phyloP scores from a whole-genome alignment of 2,888 invertebrate genomes.

The Caenorhabditis angaria region DNA sequence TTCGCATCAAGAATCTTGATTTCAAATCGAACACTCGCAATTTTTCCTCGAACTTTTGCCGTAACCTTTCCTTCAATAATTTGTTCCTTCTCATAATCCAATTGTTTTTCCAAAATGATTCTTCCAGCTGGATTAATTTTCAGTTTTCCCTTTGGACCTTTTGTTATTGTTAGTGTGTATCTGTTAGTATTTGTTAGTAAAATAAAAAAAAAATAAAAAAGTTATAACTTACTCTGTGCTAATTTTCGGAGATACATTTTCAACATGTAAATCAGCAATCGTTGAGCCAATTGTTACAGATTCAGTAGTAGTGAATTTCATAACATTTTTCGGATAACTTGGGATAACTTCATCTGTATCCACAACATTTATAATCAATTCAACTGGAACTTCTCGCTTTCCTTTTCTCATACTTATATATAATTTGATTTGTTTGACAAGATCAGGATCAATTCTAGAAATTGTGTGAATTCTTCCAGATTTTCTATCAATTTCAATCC shows the following conservation, averaged over 20 bases:
- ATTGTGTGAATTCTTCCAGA: conserved; percentile 46
- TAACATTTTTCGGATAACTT: conserved; percentile 30
- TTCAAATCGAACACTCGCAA: conserved; percentile 30
- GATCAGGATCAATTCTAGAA: conserved; percentile 36
- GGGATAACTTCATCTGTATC: conserved; percentile 45
- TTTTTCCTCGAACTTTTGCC: conserved; percentile 22
- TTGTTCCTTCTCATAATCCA: conserved; percentile 45
- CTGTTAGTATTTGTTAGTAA: conserved; percentile 24
- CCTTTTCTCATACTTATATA: conserved; percentile 53
- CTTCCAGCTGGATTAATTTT: conserved; percentile 29
- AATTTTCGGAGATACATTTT: conserved; percentile 12
- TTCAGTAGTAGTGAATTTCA: conserved; percentile 31
- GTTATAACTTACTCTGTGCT: conserved; percentile 39
- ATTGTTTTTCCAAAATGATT: conserved; percentile 16
- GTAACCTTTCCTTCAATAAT: conserved; percentile 32
- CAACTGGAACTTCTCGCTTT: conserved; percentile 54
- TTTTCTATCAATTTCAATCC: conserved; percentile 44
- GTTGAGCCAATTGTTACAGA: conserved; percentile 31
- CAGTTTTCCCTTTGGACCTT: conserved; percentile 33
- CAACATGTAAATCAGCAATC: conserved; percentile 30
- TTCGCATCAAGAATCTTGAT: conserved; percentile 45
- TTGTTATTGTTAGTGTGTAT: conserved; percentile 33
- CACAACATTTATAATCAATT: conserved; percentile 53
- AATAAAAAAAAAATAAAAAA: background rate
- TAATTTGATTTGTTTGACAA: conserved; percentile 43